Conservation (phyloP, 1,140 invertebrate genomes). For the Fopius arisanus region DNA sequence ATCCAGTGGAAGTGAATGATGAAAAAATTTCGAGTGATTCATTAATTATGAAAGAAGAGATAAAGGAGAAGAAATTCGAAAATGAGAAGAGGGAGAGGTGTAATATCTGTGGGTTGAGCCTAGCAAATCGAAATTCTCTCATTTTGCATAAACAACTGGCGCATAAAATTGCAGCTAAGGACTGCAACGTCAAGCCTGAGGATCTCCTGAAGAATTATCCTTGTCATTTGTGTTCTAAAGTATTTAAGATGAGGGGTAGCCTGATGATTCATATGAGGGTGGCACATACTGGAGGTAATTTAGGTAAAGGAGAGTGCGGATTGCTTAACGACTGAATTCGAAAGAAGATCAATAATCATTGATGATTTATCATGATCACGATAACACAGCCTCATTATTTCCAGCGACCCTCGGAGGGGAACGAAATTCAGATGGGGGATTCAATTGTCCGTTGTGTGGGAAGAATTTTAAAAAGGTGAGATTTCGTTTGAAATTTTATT, state of each 20-base stretch:
- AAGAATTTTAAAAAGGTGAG: slow-evolving; percentile 66
- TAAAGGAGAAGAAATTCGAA: slow-evolving; percentile 38
- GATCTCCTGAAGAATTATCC: slow-evolving; percentile 67
- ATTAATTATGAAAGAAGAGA: slow-evolving; percentile 34
- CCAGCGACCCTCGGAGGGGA: slow-evolving; percentile 50
- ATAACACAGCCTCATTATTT: slow-evolving; percentile 39
- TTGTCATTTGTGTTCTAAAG: slow-evolving; percentile 80
- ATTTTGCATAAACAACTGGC: slow-evolving; percentile 78
- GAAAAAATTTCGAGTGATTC: slow-evolving; percentile 1
- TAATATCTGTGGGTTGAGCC: slow-evolving; percentile 76
- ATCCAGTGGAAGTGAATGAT: background rate
- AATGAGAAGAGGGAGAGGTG: slow-evolving; percentile 66
- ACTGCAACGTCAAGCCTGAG: slow-evolving; percentile 46
- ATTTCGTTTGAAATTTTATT: no score
- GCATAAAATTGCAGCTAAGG: slow-evolving; percentile 71
- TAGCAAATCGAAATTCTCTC: slow-evolving; percentile 74
- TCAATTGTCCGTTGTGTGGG: slow-evolving; percentile 61
- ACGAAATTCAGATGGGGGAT: slow-evolving; percentile 47
- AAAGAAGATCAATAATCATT: slow-evolving; percentile 2
- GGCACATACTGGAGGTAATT: slow-evolving; percentile 71
- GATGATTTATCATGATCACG: background rate
- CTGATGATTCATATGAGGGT: slow-evolving; percentile 83
- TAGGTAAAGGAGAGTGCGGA: slow-evolving; percentile 39
- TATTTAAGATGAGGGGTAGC: slow-evolving; percentile 82
- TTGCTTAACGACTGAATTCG: background rate